Evolutionary conservation across 2,113 vertebrate genomes (phyloP).

Genomic region (Cyprinodon tularosa): DNA sequence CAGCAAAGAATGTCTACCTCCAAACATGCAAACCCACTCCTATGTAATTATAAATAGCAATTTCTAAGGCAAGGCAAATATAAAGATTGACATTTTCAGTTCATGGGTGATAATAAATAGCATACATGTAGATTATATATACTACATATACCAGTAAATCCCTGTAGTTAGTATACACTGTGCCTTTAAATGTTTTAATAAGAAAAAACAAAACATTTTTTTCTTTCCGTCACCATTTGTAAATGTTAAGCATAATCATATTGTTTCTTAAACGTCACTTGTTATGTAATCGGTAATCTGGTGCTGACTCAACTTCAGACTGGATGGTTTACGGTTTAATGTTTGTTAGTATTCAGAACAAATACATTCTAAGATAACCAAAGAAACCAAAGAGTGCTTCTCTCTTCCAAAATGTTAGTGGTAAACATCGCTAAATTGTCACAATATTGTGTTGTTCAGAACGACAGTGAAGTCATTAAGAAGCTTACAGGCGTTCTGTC

Average conservation of each 20-base stretch:
- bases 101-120: too few species aligned
- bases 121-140: too few species aligned
- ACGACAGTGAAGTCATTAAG: conserved; percentile 80
- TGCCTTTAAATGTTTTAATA: neutral
- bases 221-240: neutral
- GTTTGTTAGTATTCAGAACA: conserved; percentile 13
- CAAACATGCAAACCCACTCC: too few species aligned
- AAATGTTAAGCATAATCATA: neutral
- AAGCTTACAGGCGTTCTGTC: conserved; percentile 80
- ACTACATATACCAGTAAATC: too few species aligned
- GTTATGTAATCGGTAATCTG: conserved; percentile 4
- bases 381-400: conserved; percentile 33
- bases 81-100: too few species aligned
- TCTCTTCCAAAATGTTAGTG: conserved; percentile 20
- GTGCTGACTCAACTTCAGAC: neutral
- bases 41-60: too few species aligned
- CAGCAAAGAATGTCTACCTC: too few species aligned
- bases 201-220: neutral
- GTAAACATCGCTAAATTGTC: conserved; percentile 32
- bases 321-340: neutral
- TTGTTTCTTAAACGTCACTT: neutral
- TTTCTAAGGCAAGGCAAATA: too few species aligned
- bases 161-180: too few species aligned
- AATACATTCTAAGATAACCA: conserved; percentile 6
- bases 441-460: conserved; percentile 55